Evolutionary conservation across 2,888 invertebrate genomes (phyloP).

Genomic region (Leuctra nigra): DNA sequence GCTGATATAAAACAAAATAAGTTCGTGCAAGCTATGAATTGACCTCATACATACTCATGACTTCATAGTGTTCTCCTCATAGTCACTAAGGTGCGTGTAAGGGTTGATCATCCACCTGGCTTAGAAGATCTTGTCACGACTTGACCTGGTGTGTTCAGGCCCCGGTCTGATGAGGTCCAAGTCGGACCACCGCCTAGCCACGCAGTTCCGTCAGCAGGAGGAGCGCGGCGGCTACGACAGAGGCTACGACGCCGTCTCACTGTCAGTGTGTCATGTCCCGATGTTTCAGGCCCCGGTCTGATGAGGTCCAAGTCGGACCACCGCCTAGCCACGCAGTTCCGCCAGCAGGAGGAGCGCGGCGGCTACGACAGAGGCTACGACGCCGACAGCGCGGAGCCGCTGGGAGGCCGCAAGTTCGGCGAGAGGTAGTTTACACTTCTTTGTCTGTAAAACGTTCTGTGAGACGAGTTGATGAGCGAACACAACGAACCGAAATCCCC

Average conservation of each 20-base stretch:
- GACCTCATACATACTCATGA: too few species aligned
- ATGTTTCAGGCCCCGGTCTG: conserved; percentile 55
- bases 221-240: conserved; percentile 51
- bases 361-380: conserved; percentile 53
- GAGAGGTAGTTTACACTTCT: too few species aligned
- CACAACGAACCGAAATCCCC: too few species aligned
- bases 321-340: conserved; percentile 78
- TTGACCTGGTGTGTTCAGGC: too few species aligned
- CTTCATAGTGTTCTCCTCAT: too few species aligned
- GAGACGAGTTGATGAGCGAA: too few species aligned
- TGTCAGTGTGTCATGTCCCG: background rate
- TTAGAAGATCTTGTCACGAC: too few species aligned
- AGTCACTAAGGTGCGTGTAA: too few species aligned
- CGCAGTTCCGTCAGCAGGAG: conserved; percentile 83
- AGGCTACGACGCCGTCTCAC: conserved; percentile 42
- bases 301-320: conserved; percentile 93
- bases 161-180: conserved; percentile 87
- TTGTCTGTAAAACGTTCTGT: too few species aligned
- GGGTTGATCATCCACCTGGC: too few species aligned
- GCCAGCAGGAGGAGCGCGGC: conserved; percentile 71
- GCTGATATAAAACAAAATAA: too few species aligned
- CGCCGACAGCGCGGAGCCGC: conserved; percentile 39
- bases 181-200: conserved; percentile 84
- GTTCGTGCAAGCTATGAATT: too few species aligned
- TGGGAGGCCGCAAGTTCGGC: conserved; percentile 72